Percentiles rank a stretch among this genome's conserved stretches.
phyloP scores from a whole-genome alignment of 2,113 vertebrate genomes.

The Aplodontia rufa region DNA sequence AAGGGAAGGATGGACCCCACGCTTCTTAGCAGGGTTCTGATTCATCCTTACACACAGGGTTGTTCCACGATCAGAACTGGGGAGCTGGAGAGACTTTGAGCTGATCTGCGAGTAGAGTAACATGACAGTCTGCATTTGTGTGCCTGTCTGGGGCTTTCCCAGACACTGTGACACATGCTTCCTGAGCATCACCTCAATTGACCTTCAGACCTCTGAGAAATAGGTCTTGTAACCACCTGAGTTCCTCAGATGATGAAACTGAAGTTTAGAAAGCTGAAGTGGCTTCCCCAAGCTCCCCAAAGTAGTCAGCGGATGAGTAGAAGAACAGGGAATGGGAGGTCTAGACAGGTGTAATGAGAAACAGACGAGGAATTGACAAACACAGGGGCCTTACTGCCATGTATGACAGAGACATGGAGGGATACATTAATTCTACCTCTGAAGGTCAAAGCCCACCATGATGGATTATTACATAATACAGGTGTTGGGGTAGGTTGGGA shows the following conservation, averaged over 20 bases:
- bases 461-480: neutral
- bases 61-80: neutral
- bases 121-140: rapidly evolving
- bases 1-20: neutral
- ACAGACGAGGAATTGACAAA: neutral
- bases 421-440: neutral
- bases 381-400: neutral
- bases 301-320: neutral
- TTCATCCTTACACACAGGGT: neutral
- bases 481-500: neutral
- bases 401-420: neutral
- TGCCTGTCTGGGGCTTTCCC: neutral
- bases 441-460: neutral
- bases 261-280: neutral
- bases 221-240: neutral
- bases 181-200: neutral
- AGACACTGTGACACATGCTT: rapidly evolving
- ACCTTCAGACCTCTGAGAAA: neutral
- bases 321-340: neutral
- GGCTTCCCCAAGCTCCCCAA: neutral
- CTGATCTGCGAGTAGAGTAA: rapidly evolving
- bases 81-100: neutral
- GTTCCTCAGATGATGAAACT: neutral
- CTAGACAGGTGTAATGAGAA: conserved; percentile 25
- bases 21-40: neutral